Conservation (phyloP, 2,888 invertebrate species). For the Eupithecia subumbrata region DNA sequence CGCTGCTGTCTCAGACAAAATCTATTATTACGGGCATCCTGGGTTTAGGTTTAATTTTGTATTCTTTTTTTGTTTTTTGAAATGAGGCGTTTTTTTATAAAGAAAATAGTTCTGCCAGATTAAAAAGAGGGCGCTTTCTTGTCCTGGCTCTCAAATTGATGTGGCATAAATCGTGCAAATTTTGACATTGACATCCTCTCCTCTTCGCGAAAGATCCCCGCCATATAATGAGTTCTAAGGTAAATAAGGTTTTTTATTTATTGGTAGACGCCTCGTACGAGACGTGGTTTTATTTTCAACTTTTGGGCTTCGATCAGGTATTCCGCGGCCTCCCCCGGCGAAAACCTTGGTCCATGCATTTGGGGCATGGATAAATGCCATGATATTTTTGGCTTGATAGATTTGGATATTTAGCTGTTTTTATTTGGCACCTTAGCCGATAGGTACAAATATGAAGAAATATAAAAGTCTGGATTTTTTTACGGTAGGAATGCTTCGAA, state of each 20-base stretch:
- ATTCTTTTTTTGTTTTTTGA: too few relatives aligned
- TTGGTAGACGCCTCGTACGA: too few relatives aligned
- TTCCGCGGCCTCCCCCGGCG: too few relatives aligned
- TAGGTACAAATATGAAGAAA: not conserved
- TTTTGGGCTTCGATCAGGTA: too few relatives aligned
- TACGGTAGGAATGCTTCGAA: not conserved
- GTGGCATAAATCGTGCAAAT: not conserved
- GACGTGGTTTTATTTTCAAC: too few relatives aligned
- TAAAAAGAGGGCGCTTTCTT: not conserved
- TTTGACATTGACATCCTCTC: not conserved
- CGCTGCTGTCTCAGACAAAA: too few relatives aligned
- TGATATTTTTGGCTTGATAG: not conserved
- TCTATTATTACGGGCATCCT: not conserved
- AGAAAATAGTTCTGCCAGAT: not conserved
- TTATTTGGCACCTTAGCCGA: too few relatives aligned
- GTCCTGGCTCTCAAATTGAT: not conserved
- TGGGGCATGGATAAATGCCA: too few relatives aligned
- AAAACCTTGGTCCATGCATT: too few relatives aligned
- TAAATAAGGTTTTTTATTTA: too few relatives aligned
- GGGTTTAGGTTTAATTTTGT: too few relatives aligned
- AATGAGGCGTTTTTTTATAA: not conserved
- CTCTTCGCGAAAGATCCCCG: not conserved
- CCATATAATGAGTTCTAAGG: too few relatives aligned
- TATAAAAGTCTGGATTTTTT: not conserved
- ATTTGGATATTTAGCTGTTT: not conserved